Evolutionary conservation across 2,797 vertebrate species (phyloP).

Genomic region (Catharus ustulatus): DNA sequence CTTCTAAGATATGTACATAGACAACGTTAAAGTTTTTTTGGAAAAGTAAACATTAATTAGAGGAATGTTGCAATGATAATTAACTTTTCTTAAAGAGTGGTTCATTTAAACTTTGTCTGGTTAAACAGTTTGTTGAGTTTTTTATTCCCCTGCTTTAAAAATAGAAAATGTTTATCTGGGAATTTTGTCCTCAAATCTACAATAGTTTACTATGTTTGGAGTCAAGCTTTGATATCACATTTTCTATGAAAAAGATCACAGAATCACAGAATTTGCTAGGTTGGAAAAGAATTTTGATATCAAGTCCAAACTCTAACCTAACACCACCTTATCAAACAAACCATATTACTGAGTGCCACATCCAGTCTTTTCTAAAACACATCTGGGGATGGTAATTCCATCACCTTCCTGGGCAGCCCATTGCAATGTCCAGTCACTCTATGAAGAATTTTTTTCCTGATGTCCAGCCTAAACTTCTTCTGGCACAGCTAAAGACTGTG

Average conservation of each 20-base stretch:
- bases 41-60: background rate
- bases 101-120: background rate
- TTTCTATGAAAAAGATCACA: background rate
- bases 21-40: background rate
- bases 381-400: fast-evolving
- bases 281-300: background rate
- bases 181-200: background rate
- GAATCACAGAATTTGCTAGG: background rate
- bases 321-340: background rate
- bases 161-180: background rate
- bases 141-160: background rate
- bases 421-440: background rate
- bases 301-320: background rate
- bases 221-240: background rate
- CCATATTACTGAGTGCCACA: background rate
- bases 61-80: background rate
- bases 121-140: background rate
- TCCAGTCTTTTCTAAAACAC: background rate
- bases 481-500: background rate
- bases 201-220: background rate
- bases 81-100: background rate
- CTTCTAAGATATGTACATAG: background rate
- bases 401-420: background rate
- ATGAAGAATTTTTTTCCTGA: background rate
- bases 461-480: background rate